A percentile compares a stretch with the other conserved stretches of the same genome.
These are phyloP conservation scores for Phalacrocorax brasilianus DNA, from an alignment of 2,113 vertebrate genomes.

Conservation along the genomic window DNA sequence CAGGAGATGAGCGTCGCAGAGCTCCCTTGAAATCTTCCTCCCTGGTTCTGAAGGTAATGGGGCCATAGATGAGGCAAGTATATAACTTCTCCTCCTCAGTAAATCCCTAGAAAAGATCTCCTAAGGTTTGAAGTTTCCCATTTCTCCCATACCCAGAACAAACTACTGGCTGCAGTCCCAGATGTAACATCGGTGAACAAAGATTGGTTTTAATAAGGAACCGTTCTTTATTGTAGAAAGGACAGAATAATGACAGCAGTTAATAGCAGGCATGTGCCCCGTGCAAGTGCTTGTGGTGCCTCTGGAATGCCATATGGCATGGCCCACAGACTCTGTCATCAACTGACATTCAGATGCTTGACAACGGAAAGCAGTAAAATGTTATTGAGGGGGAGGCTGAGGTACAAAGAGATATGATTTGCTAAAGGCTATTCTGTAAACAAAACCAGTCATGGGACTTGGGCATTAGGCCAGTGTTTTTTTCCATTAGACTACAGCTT, in stretches of 20 bases:
- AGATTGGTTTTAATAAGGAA: neutral
- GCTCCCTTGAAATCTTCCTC: neutral
- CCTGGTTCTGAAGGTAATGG: neutral
- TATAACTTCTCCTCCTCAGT: neutral
- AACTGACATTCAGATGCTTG: neutral
- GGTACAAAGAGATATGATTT: neutral
- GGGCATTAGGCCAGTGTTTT: neutral
- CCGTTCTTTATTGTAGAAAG: neutral
- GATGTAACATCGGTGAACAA: rapidly evolving
- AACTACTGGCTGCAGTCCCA: neutral
- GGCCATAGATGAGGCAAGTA: neutral
- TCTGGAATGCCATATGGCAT: neutral
- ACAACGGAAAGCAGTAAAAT: neutral
- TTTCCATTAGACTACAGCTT: neutral
- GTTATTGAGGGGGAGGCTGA: neutral
- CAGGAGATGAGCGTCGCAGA: neutral
- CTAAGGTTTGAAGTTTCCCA: neutral
- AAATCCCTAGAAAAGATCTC: neutral
- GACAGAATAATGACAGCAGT: neutral
- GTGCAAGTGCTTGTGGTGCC: neutral
- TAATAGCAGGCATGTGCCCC: neutral
- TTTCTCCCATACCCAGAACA: neutral
- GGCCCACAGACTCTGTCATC: neutral
- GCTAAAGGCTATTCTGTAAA: neutral
- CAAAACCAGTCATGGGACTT: neutral